A percentile compares a stretch with the other conserved stretches of the same genome.
Conservation (phyloP, 2,888 invertebrate species). For the Lymantria dispar region DNA sequence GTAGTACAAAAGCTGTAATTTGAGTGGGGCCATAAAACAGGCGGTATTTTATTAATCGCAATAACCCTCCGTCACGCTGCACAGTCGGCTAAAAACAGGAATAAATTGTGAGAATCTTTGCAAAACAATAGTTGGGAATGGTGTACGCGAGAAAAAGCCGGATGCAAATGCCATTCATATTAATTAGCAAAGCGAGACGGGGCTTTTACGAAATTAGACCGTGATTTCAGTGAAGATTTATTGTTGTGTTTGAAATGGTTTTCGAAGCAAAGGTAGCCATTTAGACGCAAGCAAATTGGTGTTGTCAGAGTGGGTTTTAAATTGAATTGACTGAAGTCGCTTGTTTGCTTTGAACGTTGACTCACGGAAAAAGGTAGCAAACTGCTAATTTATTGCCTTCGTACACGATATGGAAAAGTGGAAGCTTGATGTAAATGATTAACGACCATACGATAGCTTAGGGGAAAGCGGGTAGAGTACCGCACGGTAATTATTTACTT, state of each 20-base stretch:
- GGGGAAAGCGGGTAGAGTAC: slow-evolving; percentile 7
- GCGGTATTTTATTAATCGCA: slow-evolving; percentile 66
- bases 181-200: slow-evolving; percentile 82
- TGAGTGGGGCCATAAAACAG: slow-evolving; percentile 56
- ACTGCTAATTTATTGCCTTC: slow-evolving; percentile 50
- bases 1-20: slow-evolving; percentile 56
- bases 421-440: slow-evolving; percentile 40
- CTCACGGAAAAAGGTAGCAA: slow-evolving; percentile 45
- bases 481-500: slow-evolving; percentile 14
- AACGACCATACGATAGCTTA: slow-evolving; percentile 24
- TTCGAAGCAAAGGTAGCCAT: slow-evolving; percentile 78
- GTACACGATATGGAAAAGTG: slow-evolving; percentile 38
- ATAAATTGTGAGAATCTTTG: slow-evolving; percentile 81
- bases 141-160: slow-evolving; percentile 81
- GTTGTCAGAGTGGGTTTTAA: slow-evolving; percentile 72
- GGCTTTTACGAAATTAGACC: slow-evolving; percentile 82
- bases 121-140: slow-evolving; percentile 82
- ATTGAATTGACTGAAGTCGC: slow-evolving; percentile 72
- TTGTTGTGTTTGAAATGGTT: slow-evolving; percentile 80
- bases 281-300: slow-evolving; percentile 75
- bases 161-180: slow-evolving; percentile 83
- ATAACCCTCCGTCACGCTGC: slow-evolving; percentile 58
- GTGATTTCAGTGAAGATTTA: slow-evolving; percentile 81
- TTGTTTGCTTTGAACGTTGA: slow-evolving; percentile 60
- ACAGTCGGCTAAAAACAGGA: slow-evolving; percentile 74